Conservation (phyloP, 2,113 vertebrate genomes). For the Sapayoa aenigma region DNA sequence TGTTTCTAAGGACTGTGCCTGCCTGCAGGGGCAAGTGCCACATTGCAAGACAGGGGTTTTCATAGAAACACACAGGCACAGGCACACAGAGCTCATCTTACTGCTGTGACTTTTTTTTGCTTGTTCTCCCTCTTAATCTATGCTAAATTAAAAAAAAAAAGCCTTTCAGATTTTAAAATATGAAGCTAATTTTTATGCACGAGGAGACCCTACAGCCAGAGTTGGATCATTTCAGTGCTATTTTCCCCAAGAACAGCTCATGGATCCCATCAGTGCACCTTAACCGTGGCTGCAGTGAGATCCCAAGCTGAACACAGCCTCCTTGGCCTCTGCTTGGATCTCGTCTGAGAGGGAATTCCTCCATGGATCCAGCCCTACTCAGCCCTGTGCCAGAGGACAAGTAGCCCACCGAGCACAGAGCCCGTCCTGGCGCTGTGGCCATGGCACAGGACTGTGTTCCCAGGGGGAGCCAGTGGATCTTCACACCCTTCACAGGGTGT, state of each 20-base stretch:
- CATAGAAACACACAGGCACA: background rate
- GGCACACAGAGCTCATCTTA: background rate
- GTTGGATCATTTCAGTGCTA: background rate
- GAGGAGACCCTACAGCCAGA: background rate
- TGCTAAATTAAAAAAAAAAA: background rate
- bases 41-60: background rate
- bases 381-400: background rate
- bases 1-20: slow-evolving; percentile 21
- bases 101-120: background rate
- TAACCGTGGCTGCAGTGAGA: background rate
- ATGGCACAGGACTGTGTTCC: rapidly evolving
- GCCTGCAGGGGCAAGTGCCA: slow-evolving; percentile 47
- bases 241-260: background rate
- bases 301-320: background rate
- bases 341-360: background rate
- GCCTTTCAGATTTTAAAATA: background rate
- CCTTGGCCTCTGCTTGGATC: background rate
- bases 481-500: background rate
- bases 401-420: background rate
- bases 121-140: background rate
- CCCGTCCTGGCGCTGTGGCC: rapidly evolving
- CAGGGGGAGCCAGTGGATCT: rapidly evolving
- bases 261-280: background rate
- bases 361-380: background rate
- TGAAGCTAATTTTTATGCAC: background rate